phyloP scores from a whole-genome alignment of 2,113 vertebrate species.

The Ictidomys tridecemlineatus region DNA sequence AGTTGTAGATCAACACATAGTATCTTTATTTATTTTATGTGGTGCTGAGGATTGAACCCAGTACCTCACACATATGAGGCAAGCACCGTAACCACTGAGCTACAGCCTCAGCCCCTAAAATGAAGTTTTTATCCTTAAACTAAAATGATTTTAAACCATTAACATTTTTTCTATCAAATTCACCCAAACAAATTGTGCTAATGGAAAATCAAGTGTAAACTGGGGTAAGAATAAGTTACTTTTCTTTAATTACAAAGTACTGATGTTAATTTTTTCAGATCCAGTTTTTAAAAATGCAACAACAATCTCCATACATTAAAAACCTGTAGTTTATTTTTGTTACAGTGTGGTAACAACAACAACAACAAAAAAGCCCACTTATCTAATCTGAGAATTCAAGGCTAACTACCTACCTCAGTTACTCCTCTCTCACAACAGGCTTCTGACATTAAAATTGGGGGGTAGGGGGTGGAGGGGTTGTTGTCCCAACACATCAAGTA shows the following conservation, averaged over 20 bases:
- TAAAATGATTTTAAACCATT: conserved; percentile 38
- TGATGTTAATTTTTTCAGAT: conserved; percentile 14
- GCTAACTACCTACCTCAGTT: not conserved
- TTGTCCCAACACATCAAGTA: not conserved
- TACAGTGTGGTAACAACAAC: not conserved
- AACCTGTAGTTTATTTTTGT: conserved; percentile 25
- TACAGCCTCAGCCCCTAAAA: not conserved
- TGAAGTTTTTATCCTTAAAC: conserved; percentile 36
- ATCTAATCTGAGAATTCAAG: not conserved
- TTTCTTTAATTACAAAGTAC: not conserved
- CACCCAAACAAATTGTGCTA: conserved; percentile 50
- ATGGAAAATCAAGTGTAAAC: conserved; percentile 52
- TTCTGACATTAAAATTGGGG: not conserved
- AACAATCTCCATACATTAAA: conserved; percentile 19
- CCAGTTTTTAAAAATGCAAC: not conserved
- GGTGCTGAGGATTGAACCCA: no score
- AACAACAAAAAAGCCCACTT: not conserved
- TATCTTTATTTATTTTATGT: no score
- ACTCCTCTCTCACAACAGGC: not conserved
- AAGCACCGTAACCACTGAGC: no score
- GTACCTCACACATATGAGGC: no score
- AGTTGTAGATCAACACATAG: no score
- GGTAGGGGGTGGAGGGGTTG: not conserved
- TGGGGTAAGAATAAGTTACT: not conserved
- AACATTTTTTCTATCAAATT: conserved; percentile 37